Evolutionary conservation across 2,888 invertebrate genomes (phyloP).

Genomic region (Leucophora obtusa): DNA sequence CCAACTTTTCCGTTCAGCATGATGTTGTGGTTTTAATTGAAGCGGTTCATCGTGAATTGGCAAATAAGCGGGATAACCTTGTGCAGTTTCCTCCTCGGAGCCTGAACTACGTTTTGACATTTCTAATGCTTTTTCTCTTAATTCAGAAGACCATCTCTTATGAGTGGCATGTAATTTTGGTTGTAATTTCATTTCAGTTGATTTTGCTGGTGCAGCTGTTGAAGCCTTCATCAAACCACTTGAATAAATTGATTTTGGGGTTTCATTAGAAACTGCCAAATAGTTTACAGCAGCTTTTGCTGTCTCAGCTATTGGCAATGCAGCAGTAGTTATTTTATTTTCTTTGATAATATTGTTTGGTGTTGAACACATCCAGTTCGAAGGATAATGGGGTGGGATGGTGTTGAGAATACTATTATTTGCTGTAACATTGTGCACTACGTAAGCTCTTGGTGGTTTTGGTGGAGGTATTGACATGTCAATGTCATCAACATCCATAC

Average conservation of each 20-base stretch:
- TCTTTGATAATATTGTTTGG: conserved; percentile 7
- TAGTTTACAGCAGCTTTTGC: conserved; percentile 9
- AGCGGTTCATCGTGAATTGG: not conserved
- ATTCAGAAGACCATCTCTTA: conserved; percentile 69
- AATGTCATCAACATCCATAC: conserved; percentile 57
- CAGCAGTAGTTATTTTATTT: not conserved
- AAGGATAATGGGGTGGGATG: conserved; percentile 63
- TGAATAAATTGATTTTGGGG: conserved; percentile 52
- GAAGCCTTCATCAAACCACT: not conserved
- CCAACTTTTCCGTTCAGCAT: conserved; percentile 63
- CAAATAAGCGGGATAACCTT: not conserved
- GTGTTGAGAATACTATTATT: conserved; percentile 69
- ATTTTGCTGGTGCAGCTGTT: not conserved
- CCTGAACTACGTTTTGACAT: conserved; percentile 71
- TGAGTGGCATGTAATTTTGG: conserved; percentile 32
- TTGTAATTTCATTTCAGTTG: conserved; percentile 43
- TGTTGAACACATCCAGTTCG: conserved; percentile 31
- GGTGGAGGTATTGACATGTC: conserved; percentile 51
- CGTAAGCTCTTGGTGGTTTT: conserved; percentile 50
- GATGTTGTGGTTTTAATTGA: conserved; percentile 22
- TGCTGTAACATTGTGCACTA: conserved; percentile 60
- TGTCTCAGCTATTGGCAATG: not conserved
- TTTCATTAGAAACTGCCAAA: conserved; percentile 39
- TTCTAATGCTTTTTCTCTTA: conserved; percentile 69
- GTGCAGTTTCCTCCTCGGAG: conserved; percentile 25